These are phyloP conservation scores for Tachyglossus aculeatus DNA, from an alignment of 2,797 vertebrate species.

Conservation along the genomic window DNA sequence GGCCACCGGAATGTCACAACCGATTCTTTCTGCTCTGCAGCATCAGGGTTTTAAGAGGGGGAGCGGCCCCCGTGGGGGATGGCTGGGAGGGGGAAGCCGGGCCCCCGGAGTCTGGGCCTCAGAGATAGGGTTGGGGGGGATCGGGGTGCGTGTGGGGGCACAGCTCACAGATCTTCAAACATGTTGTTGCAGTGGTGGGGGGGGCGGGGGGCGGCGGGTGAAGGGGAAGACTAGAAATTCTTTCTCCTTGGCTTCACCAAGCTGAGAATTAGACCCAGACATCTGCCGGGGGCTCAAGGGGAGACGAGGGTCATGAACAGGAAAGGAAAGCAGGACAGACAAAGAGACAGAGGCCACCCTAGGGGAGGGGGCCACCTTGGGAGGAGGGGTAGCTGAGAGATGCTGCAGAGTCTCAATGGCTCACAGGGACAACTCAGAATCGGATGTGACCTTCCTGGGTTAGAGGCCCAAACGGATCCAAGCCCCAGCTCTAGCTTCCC, in stretches of 20 bases:
- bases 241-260: background rate
- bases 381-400: too few relatives aligned
- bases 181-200: background rate
- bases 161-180: too few relatives aligned
- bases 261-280: background rate
- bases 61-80: too few relatives aligned
- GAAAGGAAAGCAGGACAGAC: background rate
- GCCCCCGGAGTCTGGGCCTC: background rate
- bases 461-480: too few relatives aligned
- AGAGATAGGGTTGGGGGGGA: too few relatives aligned
- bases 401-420: too few relatives aligned
- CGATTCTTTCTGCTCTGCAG: conserved; percentile 75
- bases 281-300: fast-evolving
- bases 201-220: background rate
- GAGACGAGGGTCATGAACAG: background rate
- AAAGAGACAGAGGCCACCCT: background rate
- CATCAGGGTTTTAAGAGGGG: conserved; percentile 33
- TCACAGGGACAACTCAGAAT: too few relatives aligned
- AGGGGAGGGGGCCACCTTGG: background rate
- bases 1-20: conserved; percentile 81
- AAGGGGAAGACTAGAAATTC: background rate
- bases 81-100: background rate
- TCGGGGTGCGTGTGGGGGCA: too few relatives aligned
- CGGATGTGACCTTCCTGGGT: too few relatives aligned
- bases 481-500: too few relatives aligned